Base-by-base conservation (phyloP, 64 coral and sea anemone species). In the Porites australiensis region DNA sequence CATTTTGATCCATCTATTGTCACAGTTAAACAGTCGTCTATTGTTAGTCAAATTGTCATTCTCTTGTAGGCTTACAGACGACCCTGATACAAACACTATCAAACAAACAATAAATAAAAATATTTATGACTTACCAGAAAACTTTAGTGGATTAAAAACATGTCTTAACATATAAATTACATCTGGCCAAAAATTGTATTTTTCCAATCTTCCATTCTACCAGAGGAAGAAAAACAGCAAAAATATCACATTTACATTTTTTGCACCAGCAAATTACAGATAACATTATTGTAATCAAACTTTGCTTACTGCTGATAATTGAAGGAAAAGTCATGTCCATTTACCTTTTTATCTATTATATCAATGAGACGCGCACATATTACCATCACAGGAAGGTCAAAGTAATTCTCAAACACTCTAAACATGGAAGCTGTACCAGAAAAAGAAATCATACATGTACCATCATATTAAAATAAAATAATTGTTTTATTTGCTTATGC, bases 401-500 rank as follows among this genome's bases (percentile, higher is more conserved):
- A 99, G 74, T 96, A 99, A 47, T 79, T 99, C 80, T 99, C 98
- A 92, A 94, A 96, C 20, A 88, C 79, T 49, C 94, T 82, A 58
- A 93, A 94, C 58, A 45, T 87, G 79, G 68, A n/a, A 70, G 44
- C 91, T 94, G 14, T 61, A 62, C 87, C 73, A 70, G 82, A 23
- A 74, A 74, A 71, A 4, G 52, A 43, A 45, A 37, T 37, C 27
- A 37, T 37, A 37, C 27, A 37, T 37, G 27, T 37, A 37, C 27
- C 27, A 37, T 37, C 0, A 37, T 37, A 37, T 37, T 37, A 37
- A 37, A 37, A 37, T 37, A 37, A 37, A 37, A 37, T 37, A 0
- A 37, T 37, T 37, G 27, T 37, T 37, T 37, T 37, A 37, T 37
- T 37, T 37, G 27, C 27, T 37, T 37, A 37, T 37, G 1, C 27